These are phyloP conservation scores for Aspidoscelis tigris DNA, from an alignment of 2,113 vertebrate genomes.

Conservation along the genomic window DNA sequence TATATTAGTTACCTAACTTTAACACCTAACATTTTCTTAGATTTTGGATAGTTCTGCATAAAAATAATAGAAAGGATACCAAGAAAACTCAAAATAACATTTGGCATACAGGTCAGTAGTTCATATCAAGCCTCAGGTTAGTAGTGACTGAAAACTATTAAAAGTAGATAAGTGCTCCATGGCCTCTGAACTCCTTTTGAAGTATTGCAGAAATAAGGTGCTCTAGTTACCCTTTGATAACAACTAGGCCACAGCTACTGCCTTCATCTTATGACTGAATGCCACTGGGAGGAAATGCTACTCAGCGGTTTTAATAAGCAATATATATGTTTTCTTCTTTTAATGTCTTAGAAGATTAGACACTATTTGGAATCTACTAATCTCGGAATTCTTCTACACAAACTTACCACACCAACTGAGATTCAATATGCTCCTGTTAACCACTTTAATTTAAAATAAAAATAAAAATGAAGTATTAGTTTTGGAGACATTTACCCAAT, in stretches of 20 bases:
- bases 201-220: constrained; percentile 2
- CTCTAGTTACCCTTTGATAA: background rate
- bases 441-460: background rate
- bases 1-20: background rate
- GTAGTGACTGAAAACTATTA: constrained; percentile 3
- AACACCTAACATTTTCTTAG: background rate
- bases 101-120: background rate
- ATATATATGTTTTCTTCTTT: background rate
- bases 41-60: background rate
- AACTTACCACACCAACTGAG: background rate
- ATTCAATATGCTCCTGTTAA: too few relatives aligned
- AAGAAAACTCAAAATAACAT: background rate
- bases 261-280: background rate
- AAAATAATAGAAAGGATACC: background rate
- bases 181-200: constrained; percentile 7
- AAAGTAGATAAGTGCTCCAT: background rate
- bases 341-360: background rate
- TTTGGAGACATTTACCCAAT: too few relatives aligned
- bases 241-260: background rate
- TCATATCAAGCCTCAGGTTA: constrained; percentile 22
- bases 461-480: background rate
- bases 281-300: background rate
- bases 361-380: background rate
- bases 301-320: background rate
- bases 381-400: background rate